These are phyloP conservation scores for Anthonomus grandis DNA, from an alignment of 1,140 invertebrate species.

Conservation along the genomic window DNA sequence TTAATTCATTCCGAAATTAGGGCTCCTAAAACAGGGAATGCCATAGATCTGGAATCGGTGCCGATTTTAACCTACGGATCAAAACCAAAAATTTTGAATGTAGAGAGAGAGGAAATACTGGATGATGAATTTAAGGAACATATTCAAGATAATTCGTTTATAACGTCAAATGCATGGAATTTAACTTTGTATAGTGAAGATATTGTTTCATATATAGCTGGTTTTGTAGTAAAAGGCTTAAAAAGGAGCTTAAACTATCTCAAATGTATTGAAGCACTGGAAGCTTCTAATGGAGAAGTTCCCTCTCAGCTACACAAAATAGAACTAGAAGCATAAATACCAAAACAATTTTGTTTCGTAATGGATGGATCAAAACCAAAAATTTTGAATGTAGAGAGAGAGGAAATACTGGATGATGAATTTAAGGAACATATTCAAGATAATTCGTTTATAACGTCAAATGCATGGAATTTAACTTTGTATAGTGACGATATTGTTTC, in stretches of 20 bases:
- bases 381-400: no score
- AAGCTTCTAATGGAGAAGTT: no score
- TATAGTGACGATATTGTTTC: constrained; percentile 22
- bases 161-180: constrained; percentile 8
- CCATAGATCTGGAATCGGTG: constrained; percentile 8
- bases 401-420: no score
- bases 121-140: constrained; percentile 7
- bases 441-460: no score
- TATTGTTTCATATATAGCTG: constrained; percentile 24
- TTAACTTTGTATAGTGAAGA: constrained; percentile 20
- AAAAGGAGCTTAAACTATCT: constrained; percentile 18
- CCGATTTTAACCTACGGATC: constrained; percentile 14
- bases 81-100: constrained; percentile 3
- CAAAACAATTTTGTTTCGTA: no score
- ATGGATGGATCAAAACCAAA: no score
- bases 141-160: constrained; percentile 13
- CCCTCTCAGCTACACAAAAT: no score
- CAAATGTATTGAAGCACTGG: no score
- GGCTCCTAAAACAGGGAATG: constrained; percentile 12
- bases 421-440: no score
- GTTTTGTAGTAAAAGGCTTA: constrained; percentile 22
- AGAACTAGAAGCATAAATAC: no score
- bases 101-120: neutral
- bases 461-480: constrained; percentile 16
- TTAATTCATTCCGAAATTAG: constrained; percentile 21